Conservation (phyloP, 2,113 vertebrate species). For the Salvelinus namaycush region DNA sequence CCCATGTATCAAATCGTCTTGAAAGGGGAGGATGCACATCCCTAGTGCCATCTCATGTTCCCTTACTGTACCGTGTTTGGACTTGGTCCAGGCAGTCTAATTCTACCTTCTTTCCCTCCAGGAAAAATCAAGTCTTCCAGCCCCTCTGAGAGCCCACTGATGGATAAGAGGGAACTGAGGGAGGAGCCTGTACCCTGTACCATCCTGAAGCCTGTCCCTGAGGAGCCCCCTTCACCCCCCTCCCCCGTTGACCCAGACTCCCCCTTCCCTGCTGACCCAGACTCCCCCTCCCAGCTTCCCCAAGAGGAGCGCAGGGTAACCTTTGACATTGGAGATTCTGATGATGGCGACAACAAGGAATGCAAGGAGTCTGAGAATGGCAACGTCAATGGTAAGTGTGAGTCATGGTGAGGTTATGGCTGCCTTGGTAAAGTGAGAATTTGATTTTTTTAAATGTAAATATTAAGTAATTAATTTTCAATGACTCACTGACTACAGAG, state of each 20-base stretch:
- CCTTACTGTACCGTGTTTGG: constrained; percentile 30
- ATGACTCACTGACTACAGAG: no score
- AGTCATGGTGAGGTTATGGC: not conserved
- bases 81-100: constrained; percentile 24
- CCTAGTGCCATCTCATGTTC: no score
- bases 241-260: constrained; percentile 21
- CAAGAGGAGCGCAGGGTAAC: constrained; percentile 85
- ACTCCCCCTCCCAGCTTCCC: constrained; percentile 32
- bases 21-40: constrained; percentile 72
- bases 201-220: constrained; percentile 80
- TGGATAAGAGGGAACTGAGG: constrained; percentile 85
- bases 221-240: constrained; percentile 44
- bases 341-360: constrained; percentile 79
- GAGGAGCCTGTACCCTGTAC: constrained; percentile 59
- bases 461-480: no score
- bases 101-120: constrained; percentile 47
- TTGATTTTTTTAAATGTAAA: not conserved
- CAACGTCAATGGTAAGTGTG: not conserved
- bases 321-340: constrained; percentile 87
- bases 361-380: constrained; percentile 45
- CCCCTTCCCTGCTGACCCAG: not conserved
- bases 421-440: constrained; percentile 5
- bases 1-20: constrained; percentile 75
- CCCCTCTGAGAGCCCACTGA: constrained; percentile 90
- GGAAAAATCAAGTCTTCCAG: constrained; percentile 87